phyloP scores from a whole-genome alignment of 2,797 vertebrate genomes.

The Acanthurus lineatus region DNA sequence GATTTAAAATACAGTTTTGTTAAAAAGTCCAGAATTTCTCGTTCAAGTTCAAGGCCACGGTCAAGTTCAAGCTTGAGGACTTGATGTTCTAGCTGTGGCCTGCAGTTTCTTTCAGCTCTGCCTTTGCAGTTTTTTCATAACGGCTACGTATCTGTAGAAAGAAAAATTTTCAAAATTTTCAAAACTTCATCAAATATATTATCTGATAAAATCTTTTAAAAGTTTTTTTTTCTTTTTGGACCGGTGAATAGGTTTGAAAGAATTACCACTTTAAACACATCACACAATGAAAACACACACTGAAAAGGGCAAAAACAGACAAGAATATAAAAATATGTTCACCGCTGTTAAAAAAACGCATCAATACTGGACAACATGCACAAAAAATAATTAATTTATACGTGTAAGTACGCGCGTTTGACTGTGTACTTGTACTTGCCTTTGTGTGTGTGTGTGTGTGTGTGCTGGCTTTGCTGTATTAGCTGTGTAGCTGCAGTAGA shows the following conservation, averaged over 20 bases:
- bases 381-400: background rate
- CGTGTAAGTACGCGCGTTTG: background rate
- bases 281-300: constrained; percentile 2
- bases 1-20: background rate
- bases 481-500: constrained; percentile 42
- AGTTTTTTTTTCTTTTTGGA: background rate
- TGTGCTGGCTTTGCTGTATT: constrained; percentile 20
- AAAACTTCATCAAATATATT: background rate
- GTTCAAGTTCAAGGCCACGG: constrained; percentile 52
- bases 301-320: background rate
- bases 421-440: constrained; percentile 18
- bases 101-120: constrained; percentile 9
- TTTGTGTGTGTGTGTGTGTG: constrained; percentile 38
- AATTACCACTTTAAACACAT: constrained; percentile 9
- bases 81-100: constrained; percentile 25
- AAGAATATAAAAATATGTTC: background rate
- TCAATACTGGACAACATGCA: background rate
- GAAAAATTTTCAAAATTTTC: background rate
- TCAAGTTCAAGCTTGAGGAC: constrained; percentile 53
- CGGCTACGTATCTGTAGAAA: background rate
- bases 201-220: background rate
- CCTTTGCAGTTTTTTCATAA: background rate
- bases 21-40: background rate
- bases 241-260: background rate
- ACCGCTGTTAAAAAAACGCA: background rate